A percentile compares a stretch with the other conserved stretches of the same genome.
Conservation (phyloP, 2,113 vertebrate species). For the Physeter macrocephalus region DNA sequence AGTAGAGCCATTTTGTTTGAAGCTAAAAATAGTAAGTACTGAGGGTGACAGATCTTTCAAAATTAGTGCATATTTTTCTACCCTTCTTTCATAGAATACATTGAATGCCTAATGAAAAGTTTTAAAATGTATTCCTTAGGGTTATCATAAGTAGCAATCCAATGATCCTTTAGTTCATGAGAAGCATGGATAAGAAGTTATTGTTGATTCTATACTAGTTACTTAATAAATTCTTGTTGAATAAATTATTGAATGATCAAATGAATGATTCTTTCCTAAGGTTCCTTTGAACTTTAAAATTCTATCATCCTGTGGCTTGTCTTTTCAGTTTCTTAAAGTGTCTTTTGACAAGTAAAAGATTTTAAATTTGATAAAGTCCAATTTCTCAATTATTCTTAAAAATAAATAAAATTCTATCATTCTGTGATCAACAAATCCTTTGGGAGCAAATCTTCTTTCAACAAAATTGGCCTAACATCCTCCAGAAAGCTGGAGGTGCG, state of each 20-base stretch:
- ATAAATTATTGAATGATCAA: background rate
- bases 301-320: background rate
- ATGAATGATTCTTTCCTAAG: background rate
- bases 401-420: background rate
- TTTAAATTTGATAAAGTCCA: constrained; percentile 17
- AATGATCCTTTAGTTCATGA: background rate
- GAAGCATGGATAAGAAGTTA: background rate
- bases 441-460: constrained; percentile 11
- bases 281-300: background rate
- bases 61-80: background rate
- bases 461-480: background rate
- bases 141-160: background rate
- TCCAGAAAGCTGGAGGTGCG: background rate
- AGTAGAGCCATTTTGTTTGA: background rate
- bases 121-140: background rate
- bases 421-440: background rate
- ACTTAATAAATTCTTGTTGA: background rate
- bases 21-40: background rate
- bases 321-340: constrained; percentile 21
- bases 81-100: background rate
- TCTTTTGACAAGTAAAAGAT: constrained; percentile 19
- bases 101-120: background rate
- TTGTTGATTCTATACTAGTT: background rate
- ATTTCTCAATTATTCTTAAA: background rate
- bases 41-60: background rate